Evolutionary conservation across 2,888 invertebrate genomes (phyloP), one percentile per base, ranked within the genome.

Genomic region (Cataglyphis livida): DNA sequence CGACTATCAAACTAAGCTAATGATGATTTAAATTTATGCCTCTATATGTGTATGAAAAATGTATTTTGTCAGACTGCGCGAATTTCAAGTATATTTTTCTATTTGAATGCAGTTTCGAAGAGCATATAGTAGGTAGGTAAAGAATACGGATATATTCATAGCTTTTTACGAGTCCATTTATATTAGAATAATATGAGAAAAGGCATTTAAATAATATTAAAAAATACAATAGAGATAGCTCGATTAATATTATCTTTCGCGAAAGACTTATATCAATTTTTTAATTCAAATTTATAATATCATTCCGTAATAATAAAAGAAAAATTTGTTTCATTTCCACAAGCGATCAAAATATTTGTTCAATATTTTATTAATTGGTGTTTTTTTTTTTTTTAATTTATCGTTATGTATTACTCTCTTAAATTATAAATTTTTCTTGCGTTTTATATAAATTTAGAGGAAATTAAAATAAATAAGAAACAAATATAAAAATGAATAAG

Each of bases 1-100:
- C 65, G 54, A n/a, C 51, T 35, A 79, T 79, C 71, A 79, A 79
- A 79, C 78, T 71, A 48, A 79, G 78, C 71, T 79, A 71, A 79
- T 71, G 78, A 79, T 44, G 59, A 79, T 79, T 79, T 79, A 59
- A 79, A 79, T 79, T 79, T 71, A 61, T 61, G 32, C 35, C n/a
- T 35, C 12, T 25, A 57, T 71, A 78, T 25, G 71, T 57, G 68
- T 28, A 41, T 9, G 21, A 44, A 78, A 48, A 79, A 44, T 44
- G 5, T 66, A 54, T 57, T 78, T 35, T 21, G 10, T 32, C 59
- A 70, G 66, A 48, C 1, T 48, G 44, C 28, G 18, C n/a, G 68
- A 68, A 57, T 66, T 57, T 66, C 7, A 12, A 12, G 7, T 12
- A 66, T 21, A 41, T 54, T 9, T 32, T 76, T 66, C 41, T 38